Percentiles rank a stretch among this genome's conserved stretches.
phyloP scores from a whole-genome alignment of 2,113 vertebrate genomes.

The Alectura lathami region DNA sequence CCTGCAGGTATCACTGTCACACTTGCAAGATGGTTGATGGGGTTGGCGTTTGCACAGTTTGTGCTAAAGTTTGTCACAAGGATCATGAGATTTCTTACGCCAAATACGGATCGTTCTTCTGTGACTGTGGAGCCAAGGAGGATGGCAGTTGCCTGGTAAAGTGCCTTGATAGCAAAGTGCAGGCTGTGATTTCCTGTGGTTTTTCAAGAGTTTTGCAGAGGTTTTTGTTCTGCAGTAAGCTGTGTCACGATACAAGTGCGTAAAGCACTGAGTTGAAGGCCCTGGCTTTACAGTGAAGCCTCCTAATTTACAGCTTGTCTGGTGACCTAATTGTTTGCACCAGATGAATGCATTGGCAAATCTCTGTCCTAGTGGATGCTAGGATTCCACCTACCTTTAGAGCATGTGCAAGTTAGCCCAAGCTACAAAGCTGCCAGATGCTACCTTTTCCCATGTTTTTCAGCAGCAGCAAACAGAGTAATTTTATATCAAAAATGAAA shows the following conservation, averaged over 20 bases:
- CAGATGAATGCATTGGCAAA: not conserved
- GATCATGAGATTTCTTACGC: slow-evolving; percentile 99
- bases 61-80: slow-evolving; percentile 99
- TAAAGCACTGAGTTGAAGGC: not conserved
- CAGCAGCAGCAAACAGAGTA: not conserved
- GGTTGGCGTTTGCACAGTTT: slow-evolving; percentile 98
- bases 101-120: slow-evolving; percentile 99
- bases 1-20: slow-evolving; percentile 96
- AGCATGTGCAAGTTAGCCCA: not conserved
- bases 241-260: accelerated
- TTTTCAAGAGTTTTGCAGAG: not conserved
- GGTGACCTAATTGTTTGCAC: not conserved
- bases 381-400: not conserved
- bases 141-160: slow-evolving; percentile 99
- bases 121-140: slow-evolving; percentile 98
- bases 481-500: not conserved
- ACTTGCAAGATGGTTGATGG: slow-evolving; percentile 99
- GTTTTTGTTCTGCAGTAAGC: not conserved
- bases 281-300: not conserved
- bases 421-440: not conserved
- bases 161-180: not conserved
- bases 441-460: not conserved
- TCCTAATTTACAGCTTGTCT: not conserved
- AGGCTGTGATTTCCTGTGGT: not conserved
- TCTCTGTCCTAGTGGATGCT: not conserved